Evolutionary conservation across 1,140 invertebrate species (phyloP), one percentile per base, ranked within the genome.

Genomic region (Temnothorax longispinosus): DNA sequence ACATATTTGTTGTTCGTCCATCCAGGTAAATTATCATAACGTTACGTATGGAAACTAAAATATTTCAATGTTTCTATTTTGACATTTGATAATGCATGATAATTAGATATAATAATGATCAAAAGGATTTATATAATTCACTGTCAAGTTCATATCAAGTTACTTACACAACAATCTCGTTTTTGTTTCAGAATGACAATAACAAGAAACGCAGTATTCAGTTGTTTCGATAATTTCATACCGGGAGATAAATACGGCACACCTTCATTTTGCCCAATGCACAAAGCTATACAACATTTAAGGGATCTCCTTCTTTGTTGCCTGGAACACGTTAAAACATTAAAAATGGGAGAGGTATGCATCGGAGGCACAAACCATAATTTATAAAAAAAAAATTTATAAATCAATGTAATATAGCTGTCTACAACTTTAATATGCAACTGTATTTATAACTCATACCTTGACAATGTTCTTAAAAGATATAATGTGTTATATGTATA

Each of bases 141-240:
- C 32, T 47, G 10, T 8, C 10, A 13, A 0, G 0, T 50, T 80
- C 13, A 56, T 7, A n/a, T 47, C 41, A n/a, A 54, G 74, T 58
- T 21, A 35, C 2, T 13, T 65, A 21, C n/a, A 2, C 1, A 74
- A 74, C 21, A n/a, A 38, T 38, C 87, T 67, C 6, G 44, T 54
- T 27, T 77, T 82, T 86, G 78, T 95, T 96, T 89, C 92, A 97
- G 97, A 93, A 98, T 98, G 96, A 96, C 97, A 91, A 96, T 97
- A 82, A 97, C 97, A 89, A 98, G 97, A 35, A 27, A 62, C 44
- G 89, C 62, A n/a, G 86, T 89, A 50, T 98, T 98, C 94, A 98
- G 97, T 92, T 98, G 98, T 91, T 99, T 97, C 93, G 97, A 97
- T 92, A 98, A 99, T 95, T 99, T 99, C 96, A 97, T 98, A 38